These are phyloP conservation scores for Diuraphis noxia DNA, from an alignment of 1,140 invertebrate species.

Conservation along the genomic window DNA sequence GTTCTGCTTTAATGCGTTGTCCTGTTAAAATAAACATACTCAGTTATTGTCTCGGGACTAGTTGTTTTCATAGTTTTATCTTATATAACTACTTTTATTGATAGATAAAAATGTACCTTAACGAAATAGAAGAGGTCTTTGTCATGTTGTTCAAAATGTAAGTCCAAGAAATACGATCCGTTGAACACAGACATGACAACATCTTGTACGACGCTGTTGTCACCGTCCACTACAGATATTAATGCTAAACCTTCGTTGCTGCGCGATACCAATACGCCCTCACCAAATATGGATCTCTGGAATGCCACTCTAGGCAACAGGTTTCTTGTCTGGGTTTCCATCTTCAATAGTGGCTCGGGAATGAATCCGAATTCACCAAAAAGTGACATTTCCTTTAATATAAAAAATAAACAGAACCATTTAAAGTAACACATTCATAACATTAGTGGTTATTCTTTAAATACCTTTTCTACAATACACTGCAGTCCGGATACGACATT, in stretches of 20 bases:
- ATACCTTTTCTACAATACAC: constrained; percentile 80
- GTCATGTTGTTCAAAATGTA: constrained; percentile 89
- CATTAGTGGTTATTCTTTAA: not conserved
- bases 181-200: constrained; percentile 93
- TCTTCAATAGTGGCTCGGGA: constrained; percentile 76
- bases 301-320: constrained; percentile 79
- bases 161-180: constrained; percentile 86
- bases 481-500: constrained; percentile 85
- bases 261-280: constrained; percentile 84
- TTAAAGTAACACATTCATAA: not conserved
- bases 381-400: constrained; percentile 72
- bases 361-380: constrained; percentile 82
- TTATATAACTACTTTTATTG: not conserved
- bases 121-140: constrained; percentile 95
- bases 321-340: constrained; percentile 80
- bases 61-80: not conserved
- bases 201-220: constrained; percentile 85
- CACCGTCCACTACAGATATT: constrained; percentile 82
- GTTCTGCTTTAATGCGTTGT: constrained; percentile 80
- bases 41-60: not conserved
- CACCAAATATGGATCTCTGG: constrained; percentile 81
- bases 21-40: constrained; percentile 58
- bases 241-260: constrained; percentile 74
- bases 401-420: constrained; percentile 13
- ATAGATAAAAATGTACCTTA: constrained; percentile 63